Base-by-base conservation (phyloP, 2,888 invertebrate genomes). In the Tethea ocularis region DNA sequence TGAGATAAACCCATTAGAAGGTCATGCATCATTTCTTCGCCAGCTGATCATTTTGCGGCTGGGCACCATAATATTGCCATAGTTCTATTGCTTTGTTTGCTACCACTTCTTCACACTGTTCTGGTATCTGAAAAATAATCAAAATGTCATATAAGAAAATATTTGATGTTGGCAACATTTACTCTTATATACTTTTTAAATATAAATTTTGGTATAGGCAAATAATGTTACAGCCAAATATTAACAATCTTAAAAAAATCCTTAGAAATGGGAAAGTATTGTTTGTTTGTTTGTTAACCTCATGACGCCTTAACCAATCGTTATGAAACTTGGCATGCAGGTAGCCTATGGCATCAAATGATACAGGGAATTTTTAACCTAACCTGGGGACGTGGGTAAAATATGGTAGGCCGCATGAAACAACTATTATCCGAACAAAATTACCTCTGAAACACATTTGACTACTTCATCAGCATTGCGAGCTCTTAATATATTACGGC, bases 61-160 rank as follows among this genome's bases (percentile, higher is more conserved):
- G 91, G 2, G 91, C 95, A 60, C 97, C 97, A 82, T 97, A 95
- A 79, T 96, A 96, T 80, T 97, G 97, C 97, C 97, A 97, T 70
- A 96, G 93, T 75, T 97, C 97, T 7, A 98, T 96, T 1, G 97
- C 96, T 87, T 97, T 97, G 78, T 96, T 97, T 0, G 97, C 97
- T 62, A 97, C 96, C 2, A 96, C 94, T 81, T 97, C 97, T 67
- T 96, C 95, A 71, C 95, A 95, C 86, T 98, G 97, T 80, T 97
- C 96, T 4, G 96, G 95, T 69, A 97, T 95, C 97, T 97, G 81
- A 13, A 78, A 76, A 62, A 65, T 53, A 72, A 64, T 62, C 46
- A 41, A 24, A 51, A 57, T n/a, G 17, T 55, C 6, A 24, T 26
- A 1, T n/a, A 38, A 29, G 10, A 11, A 51, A 29, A 26, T 41